phyloP scores from a whole-genome alignment of 2,888 invertebrate genomes.

The Hypomecis punctinalis region DNA sequence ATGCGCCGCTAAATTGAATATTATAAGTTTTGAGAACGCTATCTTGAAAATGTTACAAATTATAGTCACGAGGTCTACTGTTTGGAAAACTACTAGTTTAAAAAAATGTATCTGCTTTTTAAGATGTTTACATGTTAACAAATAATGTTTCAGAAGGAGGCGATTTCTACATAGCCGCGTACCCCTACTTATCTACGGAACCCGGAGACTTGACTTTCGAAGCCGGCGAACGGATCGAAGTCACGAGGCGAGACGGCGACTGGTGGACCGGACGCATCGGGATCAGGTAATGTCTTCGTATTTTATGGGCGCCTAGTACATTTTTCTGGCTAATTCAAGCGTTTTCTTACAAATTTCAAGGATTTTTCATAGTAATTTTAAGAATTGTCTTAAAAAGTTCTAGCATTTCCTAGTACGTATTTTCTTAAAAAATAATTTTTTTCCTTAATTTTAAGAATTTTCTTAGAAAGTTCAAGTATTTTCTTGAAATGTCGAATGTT shows the following conservation, averaged over 20 bases:
- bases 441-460: too few species aligned
- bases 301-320: background rate
- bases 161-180: slow-evolving; percentile 95
- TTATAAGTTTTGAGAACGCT: too few species aligned
- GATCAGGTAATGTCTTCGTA: slow-evolving; percentile 68
- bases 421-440: too few species aligned
- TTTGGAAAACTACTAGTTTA: background rate
- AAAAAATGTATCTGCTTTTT: background rate
- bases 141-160: slow-evolving; percentile 71
- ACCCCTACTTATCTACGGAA: slow-evolving; percentile 95
- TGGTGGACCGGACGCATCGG: slow-evolving; percentile 99
- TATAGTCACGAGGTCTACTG: too few species aligned
- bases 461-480: too few species aligned
- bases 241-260: slow-evolving; percentile 96
- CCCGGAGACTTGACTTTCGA: slow-evolving; percentile 96
- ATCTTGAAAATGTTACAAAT: too few species aligned
- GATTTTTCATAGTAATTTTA: too few species aligned
- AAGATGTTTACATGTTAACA: background rate
- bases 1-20: too few species aligned
- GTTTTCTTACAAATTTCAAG: too few species aligned
- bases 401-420: too few species aligned
- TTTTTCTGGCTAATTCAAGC: slow-evolving; percentile 1
- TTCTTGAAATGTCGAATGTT: too few species aligned
- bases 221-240: slow-evolving; percentile 93
- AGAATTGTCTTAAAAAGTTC: too few species aligned